Conservation (phyloP, 2,888 invertebrate species). For the Trissolcus japonicus region DNA sequence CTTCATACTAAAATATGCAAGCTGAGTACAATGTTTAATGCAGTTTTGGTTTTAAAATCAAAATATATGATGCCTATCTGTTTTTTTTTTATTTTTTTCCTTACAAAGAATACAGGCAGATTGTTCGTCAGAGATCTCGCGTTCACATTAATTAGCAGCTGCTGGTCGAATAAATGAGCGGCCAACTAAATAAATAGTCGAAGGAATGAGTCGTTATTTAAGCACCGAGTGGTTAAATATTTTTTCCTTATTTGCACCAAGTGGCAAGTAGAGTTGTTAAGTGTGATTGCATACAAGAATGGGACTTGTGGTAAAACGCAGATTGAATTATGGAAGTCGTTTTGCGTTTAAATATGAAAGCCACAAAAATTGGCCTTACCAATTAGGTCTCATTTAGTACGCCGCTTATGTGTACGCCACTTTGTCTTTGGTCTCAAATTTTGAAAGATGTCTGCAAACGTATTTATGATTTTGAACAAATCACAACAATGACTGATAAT, state of each 20-base stretch:
- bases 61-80: neutral
- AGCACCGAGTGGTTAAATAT: constrained; percentile 5
- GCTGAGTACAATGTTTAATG: too few species aligned
- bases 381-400: constrained; percentile 3
- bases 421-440: too few species aligned
- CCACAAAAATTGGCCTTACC: neutral
- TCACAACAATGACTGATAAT: too few species aligned
- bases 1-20: neutral
- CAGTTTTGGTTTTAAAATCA: neutral
- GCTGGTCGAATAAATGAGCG: constrained; percentile 27
- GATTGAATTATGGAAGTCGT: constrained; percentile 11
- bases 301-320: neutral
- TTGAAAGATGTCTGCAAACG: too few species aligned
- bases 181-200: constrained; percentile 21
- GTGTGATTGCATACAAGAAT: constrained; percentile 10
- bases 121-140: constrained; percentile 5
- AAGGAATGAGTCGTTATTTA: constrained; percentile 16
- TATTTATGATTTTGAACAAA: too few species aligned
- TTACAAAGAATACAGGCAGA: neutral
- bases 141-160: constrained; percentile 30
- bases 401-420: neutral
- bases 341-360: neutral
- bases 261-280: constrained; percentile 11
- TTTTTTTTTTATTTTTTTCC: neutral
- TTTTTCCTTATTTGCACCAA: constrained; percentile 1